Evolutionary conservation across 2,888 invertebrate genomes (phyloP).

Genomic region (Horisme vitalbata): DNA sequence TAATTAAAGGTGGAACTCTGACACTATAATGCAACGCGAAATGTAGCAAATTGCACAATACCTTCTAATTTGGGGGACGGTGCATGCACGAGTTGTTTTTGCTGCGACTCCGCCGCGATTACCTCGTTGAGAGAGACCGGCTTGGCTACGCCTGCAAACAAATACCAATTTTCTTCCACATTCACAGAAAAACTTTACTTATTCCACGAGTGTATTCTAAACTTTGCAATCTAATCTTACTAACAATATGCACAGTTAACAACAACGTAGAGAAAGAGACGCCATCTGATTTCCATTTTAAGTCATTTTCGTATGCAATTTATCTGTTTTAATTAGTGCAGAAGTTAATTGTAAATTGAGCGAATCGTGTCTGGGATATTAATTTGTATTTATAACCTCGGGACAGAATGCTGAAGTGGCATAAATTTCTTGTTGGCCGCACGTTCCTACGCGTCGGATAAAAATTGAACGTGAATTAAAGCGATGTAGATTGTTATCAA

Average conservation of each 20-base stretch:
- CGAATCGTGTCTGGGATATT: slow-evolving; percentile 37
- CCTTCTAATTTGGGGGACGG: slow-evolving; percentile 42
- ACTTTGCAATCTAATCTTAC: slow-evolving; percentile 48
- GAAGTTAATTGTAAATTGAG: slow-evolving; percentile 42
- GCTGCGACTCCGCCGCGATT: slow-evolving; percentile 57
- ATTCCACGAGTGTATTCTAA: slow-evolving; percentile 14
- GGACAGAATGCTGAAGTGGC: slow-evolving; percentile 26
- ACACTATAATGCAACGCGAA: slow-evolving; percentile 18
- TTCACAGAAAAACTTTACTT: slow-evolving; percentile 17
- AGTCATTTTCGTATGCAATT: slow-evolving; percentile 61
- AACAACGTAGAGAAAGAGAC: slow-evolving; percentile 50
- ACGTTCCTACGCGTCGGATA: slow-evolving; percentile 24
- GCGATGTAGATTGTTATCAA: slow-evolving; percentile 4
- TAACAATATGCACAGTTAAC: slow-evolving; percentile 55
- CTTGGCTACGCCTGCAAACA: slow-evolving; percentile 56
- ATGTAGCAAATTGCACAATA: slow-evolving; percentile 32
- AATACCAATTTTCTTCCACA: slow-evolving; percentile 27
- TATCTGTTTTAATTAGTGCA: slow-evolving; percentile 34
- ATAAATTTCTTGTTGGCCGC: slow-evolving; percentile 27
- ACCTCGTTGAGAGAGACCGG: slow-evolving; percentile 67
- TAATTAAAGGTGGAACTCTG: slow-evolving; percentile 23
- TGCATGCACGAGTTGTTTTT: slow-evolving; percentile 35
- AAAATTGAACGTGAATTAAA: slow-evolving; percentile 27
- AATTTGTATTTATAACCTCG: slow-evolving; percentile 49
- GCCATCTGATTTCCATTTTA: slow-evolving; percentile 70